Evolutionary conservation across 2,797 vertebrate species (phyloP).

Genomic region (Alauda arvensis): DNA sequence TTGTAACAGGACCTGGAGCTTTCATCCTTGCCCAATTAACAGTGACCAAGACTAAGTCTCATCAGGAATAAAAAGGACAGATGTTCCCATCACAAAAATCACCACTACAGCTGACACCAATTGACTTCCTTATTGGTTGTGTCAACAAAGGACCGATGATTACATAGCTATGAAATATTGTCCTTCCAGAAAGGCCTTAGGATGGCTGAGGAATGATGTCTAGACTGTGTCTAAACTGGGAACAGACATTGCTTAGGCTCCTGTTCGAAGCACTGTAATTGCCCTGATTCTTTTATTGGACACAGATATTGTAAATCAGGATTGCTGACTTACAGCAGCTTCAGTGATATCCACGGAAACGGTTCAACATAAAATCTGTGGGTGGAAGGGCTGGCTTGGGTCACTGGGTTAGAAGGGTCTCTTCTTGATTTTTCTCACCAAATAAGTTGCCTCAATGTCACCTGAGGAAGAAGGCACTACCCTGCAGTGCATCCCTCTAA

Average conservation of each 20-base stretch:
- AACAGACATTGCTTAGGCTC: constrained; percentile 24
- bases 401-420: neutral
- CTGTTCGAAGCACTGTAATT: neutral
- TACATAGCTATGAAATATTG: constrained; percentile 36
- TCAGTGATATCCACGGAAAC: neutral
- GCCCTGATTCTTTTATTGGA: constrained; percentile 18
- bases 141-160: constrained; percentile 25
- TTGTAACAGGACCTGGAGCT: constrained; percentile 36
- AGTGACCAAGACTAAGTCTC: constrained; percentile 15
- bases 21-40: constrained; percentile 44
- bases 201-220: constrained; percentile 21
- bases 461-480: neutral
- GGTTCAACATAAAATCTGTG: neutral
- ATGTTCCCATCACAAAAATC: constrained; percentile 33
- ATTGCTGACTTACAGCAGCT: neutral
- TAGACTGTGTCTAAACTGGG: constrained; percentile 22
- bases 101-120: constrained; percentile 51
- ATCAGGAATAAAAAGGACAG: constrained; percentile 22
- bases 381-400: neutral
- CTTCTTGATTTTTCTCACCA: neutral
- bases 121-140: constrained; percentile 36
- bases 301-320: constrained; percentile 9
- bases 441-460: neutral
- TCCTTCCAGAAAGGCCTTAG: constrained; percentile 13
- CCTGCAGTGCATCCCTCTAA: neutral